Conservation (phyloP, 1,140 invertebrate genomes). For the Macrosteles quadrilineatus region DNA sequence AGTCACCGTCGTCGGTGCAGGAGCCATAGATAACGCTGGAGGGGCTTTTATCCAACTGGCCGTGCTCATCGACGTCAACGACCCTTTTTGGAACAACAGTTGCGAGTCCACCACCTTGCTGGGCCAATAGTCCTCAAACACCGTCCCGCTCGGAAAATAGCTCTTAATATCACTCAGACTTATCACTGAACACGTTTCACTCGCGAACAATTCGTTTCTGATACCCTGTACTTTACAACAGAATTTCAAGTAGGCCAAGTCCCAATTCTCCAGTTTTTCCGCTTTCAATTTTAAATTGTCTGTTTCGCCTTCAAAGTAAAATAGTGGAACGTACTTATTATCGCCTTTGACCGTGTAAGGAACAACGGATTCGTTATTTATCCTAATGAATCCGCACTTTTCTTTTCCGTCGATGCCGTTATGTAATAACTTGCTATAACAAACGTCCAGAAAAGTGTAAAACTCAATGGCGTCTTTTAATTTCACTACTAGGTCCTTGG, state of each 20-base stretch:
- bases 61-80: not conserved
- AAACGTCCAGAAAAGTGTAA: slow-evolving; percentile 86
- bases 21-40: slow-evolving; percentile 26
- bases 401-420: slow-evolving; percentile 65
- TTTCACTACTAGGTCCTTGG: slow-evolving; percentile 86
- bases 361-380: slow-evolving; percentile 92
- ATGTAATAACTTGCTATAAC: slow-evolving; percentile 76
- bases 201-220: slow-evolving; percentile 85
- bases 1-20: slow-evolving; percentile 27
- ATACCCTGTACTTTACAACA: slow-evolving; percentile 94
- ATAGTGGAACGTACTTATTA: slow-evolving; percentile 89
- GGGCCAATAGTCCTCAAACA: slow-evolving; percentile 91
- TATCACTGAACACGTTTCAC: slow-evolving; percentile 85
- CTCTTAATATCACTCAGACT: slow-evolving; percentile 87
- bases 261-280: slow-evolving; percentile 84
- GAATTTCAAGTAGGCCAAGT: slow-evolving; percentile 88
- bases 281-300: slow-evolving; percentile 85
- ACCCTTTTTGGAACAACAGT: slow-evolving; percentile 55
- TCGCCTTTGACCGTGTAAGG: slow-evolving; percentile 84
- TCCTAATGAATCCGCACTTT: slow-evolving; percentile 90
- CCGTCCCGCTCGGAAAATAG: slow-evolving; percentile 84
- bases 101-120: slow-evolving; percentile 79
- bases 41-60: slow-evolving; percentile 41
- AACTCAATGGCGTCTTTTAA: slow-evolving; percentile 86
- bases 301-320: slow-evolving; percentile 91